Conservation (phyloP, 2,888 invertebrate genomes). For the Arenicola marina region DNA sequence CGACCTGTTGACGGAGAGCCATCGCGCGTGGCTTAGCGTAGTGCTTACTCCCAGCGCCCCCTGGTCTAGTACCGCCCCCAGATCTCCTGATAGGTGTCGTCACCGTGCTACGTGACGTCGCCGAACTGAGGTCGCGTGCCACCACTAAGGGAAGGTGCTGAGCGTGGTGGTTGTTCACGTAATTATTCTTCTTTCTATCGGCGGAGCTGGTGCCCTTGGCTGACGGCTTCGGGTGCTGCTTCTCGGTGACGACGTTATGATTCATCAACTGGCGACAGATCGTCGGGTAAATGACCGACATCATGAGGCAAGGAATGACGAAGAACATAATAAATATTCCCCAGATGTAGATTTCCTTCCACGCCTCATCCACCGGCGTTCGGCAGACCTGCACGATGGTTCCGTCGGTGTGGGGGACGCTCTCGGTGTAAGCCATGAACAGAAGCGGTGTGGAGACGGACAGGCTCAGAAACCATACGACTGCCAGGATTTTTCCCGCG, state of each 20-base stretch:
- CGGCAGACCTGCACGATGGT: slow-evolving; percentile 75
- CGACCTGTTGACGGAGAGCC: slow-evolving; percentile 40
- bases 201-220: neutral
- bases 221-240: neutral
- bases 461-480: slow-evolving; percentile 58
- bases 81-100: neutral
- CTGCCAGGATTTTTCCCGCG: slow-evolving; percentile 54
- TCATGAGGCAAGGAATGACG: slow-evolving; percentile 78
- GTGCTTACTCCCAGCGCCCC: neutral
- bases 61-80: neutral
- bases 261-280: slow-evolving; percentile 28
- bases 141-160: too few species aligned
- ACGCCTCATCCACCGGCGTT: slow-evolving; percentile 77
- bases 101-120: neutral
- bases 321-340: slow-evolving; percentile 84
- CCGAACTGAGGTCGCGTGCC: neutral
- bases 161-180: neutral
- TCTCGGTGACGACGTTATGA: too few species aligned
- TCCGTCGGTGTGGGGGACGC: slow-evolving; percentile 41
- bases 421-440: slow-evolving; percentile 76
- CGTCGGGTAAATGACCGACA: slow-evolving; percentile 77
- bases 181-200: neutral
- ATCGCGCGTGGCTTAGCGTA: neutral
- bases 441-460: slow-evolving; percentile 74
- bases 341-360: slow-evolving; percentile 81